Percentiles rank a stretch among this genome's conserved stretches.
Conservation (phyloP, 2,113 vertebrate species). For the Rhizomys pruinosus region DNA sequence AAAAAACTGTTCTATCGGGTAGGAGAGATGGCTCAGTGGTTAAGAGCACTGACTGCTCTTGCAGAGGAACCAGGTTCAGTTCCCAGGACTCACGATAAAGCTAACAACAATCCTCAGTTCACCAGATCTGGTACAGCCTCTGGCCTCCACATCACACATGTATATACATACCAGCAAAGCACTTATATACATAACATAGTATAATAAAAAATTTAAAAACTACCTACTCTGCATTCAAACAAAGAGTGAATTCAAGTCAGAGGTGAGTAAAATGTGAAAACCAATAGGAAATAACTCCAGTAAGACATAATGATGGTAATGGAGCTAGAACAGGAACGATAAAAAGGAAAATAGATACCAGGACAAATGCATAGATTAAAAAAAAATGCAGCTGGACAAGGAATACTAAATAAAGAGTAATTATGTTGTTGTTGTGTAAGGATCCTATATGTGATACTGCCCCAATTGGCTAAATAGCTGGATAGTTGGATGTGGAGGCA, state of each 20-base stretch:
- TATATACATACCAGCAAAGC: too few relatives aligned
- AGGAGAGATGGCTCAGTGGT: too few relatives aligned
- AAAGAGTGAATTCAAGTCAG: not conserved
- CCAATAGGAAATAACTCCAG: not conserved
- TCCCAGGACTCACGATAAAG: too few relatives aligned
- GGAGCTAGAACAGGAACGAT: not conserved
- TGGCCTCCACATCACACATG: too few relatives aligned
- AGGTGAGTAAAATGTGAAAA: not conserved
- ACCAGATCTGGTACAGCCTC: too few relatives aligned
- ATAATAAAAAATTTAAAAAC: too few relatives aligned
- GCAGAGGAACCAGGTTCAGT: too few relatives aligned
- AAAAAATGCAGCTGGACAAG: not conserved
- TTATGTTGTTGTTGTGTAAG: not conserved
- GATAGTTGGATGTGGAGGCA: fast-evolving
- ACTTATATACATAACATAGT: too few relatives aligned
- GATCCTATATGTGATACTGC: not conserved
- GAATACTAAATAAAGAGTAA: not conserved
- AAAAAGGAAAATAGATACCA: not conserved
- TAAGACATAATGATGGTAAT: not conserved
- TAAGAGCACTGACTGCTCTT: too few relatives aligned
- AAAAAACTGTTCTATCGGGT: not conserved
- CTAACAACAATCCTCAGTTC: too few relatives aligned
- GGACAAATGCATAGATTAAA: not conserved
- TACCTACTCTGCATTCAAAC: not conserved
- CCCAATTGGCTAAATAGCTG: not conserved